Percentiles rank a stretch among this genome's conserved stretches.
phyloP scores from a whole-genome alignment of 2,113 vertebrate species.

The Heliornis fulica region DNA sequence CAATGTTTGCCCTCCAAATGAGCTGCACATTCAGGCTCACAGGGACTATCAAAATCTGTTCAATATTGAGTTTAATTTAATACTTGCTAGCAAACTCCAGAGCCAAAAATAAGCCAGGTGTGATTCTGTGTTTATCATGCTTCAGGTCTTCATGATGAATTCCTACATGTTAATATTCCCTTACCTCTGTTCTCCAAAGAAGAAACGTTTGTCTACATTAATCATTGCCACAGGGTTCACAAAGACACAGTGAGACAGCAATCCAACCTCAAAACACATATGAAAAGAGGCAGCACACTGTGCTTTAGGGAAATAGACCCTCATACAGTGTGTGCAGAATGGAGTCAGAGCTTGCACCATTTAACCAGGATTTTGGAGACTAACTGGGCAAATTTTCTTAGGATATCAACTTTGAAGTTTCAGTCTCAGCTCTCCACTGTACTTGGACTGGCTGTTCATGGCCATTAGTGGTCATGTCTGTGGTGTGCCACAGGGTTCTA shows the following conservation, averaged over 20 bases:
- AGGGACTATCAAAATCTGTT: not conserved
- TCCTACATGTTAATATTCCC: not conserved
- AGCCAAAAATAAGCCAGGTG: not conserved
- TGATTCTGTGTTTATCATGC: not conserved
- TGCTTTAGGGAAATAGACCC: not conserved
- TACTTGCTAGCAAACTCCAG: not conserved
- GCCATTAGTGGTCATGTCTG: not conserved
- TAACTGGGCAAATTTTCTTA: not conserved
- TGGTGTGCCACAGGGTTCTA: not conserved
- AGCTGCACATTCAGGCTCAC: not conserved
- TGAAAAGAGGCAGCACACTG: not conserved
- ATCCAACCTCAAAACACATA: not conserved
- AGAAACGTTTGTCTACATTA: not conserved
- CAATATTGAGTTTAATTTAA: not conserved
- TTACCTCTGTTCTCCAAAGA: not conserved
- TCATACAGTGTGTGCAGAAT: not conserved
- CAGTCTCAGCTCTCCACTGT: not conserved
- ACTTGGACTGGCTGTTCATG: not conserved
- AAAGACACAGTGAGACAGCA: not conserved
- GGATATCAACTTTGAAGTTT: not conserved
- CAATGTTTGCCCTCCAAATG: fast-evolving
- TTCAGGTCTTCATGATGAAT: not conserved
- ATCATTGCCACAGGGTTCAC: not conserved
- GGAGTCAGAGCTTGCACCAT: not conserved
- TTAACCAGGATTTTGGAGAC: not conserved